Evolutionary conservation across 1,140 invertebrate genomes (phyloP), one percentile per base, ranked within the genome.

Genomic region (Rhysida immarginata): DNA sequence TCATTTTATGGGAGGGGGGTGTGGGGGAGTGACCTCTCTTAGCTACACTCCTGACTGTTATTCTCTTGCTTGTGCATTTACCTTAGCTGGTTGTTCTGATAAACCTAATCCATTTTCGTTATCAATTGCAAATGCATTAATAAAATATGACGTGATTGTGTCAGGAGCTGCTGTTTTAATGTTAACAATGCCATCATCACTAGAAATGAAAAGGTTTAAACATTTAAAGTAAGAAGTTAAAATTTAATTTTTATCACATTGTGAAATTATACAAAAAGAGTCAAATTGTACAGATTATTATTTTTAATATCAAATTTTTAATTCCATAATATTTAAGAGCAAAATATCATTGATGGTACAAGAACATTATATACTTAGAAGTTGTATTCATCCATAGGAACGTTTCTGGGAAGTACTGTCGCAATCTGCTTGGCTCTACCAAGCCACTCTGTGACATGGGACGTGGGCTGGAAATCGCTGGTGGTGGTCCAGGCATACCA

Each of bases 121-220:
- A 61, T 68, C 71, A 43, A 76, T 65, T 25, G 74, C 72, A 62
- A 77, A 76, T 14, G 73, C 75, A 24, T 67, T 70, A 13, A 72
- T 68, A 24, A 75, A 62, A 74, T 75, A 76, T 26, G 69, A 68
- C 8, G 75, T 76, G 27, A 76, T 76, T 5, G 74, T 74, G 56
- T 77, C 75, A 2, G 75, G 75, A 46, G 70, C 68, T 23, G 61
- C 65, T n/a, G 65, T 58, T 25, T 59, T 61, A 51, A 71, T 46
- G 46, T 62, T 53, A 46, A 63, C 56, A 41, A 62, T 57, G 24
- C 74, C 73, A 51, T 62, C 62, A 26, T 63, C 61, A 51, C 68
- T 69, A 43, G 59, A 69, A 58, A 49, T 59, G 56, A 35, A 35
- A n/a, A n/a, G n/a, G n/a, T n/a, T n/a, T n/a, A n/a, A n/a, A n/a